Evolutionary conservation across 2,113 vertebrate species (phyloP).

Genomic region (Siniperca knerii): DNA sequence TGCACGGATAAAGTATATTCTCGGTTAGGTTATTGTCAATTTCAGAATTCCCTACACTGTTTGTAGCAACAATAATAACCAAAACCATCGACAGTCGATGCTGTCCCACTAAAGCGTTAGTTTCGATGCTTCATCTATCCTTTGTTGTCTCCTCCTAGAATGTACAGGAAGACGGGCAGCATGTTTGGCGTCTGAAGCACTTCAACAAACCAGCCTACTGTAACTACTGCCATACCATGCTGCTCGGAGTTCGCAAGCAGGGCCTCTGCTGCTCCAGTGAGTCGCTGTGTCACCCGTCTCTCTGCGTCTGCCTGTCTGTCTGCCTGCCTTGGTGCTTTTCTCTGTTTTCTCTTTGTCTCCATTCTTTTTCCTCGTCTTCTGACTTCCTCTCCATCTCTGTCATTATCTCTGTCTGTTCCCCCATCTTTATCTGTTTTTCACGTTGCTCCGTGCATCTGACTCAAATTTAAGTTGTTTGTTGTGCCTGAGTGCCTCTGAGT

Average conservation of each 20-base stretch:
- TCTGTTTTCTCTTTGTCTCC: background rate
- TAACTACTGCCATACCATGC: slow-evolving; percentile 94
- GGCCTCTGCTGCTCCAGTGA: slow-evolving; percentile 95
- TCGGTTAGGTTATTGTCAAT: background rate
- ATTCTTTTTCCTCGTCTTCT: background rate
- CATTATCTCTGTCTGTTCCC: background rate
- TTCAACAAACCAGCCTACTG: slow-evolving; percentile 98
- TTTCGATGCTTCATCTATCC: background rate
- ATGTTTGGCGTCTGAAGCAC: slow-evolving; percentile 95
- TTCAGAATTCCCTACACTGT: background rate
- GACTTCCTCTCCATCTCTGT: background rate
- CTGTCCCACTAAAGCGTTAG: too few relatives aligned
- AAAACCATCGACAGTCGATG: background rate
- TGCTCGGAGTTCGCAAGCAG: slow-evolving; percentile 95
- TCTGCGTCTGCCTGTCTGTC: background rate
- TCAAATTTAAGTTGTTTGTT: background rate
- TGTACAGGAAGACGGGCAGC: slow-evolving; percentile 91
- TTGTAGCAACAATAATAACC: background rate
- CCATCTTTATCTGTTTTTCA: background rate
- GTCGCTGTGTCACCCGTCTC: slow-evolving; percentile 71
- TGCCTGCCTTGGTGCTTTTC: background rate
- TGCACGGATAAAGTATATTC: background rate
- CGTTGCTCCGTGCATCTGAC: slow-evolving; percentile 9
- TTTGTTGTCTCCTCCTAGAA: slow-evolving; percentile 80
- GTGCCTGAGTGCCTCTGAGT: slow-evolving; percentile 26